Evolutionary conservation across 1,140 invertebrate species (phyloP).

Genomic region (Pseudomyrmex concolor): DNA sequence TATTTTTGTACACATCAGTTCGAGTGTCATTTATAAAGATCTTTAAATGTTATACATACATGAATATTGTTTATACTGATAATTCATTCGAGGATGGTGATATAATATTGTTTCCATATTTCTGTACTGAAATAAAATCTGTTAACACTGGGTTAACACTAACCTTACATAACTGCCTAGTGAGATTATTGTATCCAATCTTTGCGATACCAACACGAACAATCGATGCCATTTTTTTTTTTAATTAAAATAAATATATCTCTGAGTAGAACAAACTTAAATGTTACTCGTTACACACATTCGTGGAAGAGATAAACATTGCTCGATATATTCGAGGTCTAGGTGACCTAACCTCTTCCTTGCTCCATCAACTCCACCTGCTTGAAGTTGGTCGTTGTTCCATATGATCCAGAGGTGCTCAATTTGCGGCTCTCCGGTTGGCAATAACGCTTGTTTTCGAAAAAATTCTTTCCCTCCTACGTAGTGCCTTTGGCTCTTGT

Average conservation of each 20-base stretch:
- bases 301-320: background rate
- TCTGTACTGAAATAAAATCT: conserved; percentile 10
- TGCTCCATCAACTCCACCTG: background rate
- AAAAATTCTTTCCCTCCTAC: background rate
- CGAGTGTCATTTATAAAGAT: background rate
- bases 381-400: background rate
- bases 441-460: background rate
- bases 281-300: conserved; percentile 9
- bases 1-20: background rate
- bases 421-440: background rate
- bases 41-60: too few species aligned
- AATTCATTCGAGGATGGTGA: background rate
- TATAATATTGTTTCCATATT: background rate
- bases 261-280: conserved; percentile 1
- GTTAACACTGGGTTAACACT: conserved; percentile 58
- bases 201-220: conserved; percentile 47
- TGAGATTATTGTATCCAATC: conserved; percentile 29
- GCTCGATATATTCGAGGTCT: background rate
- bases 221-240: conserved; percentile 71
- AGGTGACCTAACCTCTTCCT: background rate
- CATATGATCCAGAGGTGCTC: conserved; percentile 9
- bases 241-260: conserved; percentile 33
- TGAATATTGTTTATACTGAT: background rate
- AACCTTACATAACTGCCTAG: conserved; percentile 79
- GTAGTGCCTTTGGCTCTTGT: background rate